Evolutionary conservation across 2,113 vertebrate genomes (phyloP).

Genomic region (Phoenicopterus ruber): DNA sequence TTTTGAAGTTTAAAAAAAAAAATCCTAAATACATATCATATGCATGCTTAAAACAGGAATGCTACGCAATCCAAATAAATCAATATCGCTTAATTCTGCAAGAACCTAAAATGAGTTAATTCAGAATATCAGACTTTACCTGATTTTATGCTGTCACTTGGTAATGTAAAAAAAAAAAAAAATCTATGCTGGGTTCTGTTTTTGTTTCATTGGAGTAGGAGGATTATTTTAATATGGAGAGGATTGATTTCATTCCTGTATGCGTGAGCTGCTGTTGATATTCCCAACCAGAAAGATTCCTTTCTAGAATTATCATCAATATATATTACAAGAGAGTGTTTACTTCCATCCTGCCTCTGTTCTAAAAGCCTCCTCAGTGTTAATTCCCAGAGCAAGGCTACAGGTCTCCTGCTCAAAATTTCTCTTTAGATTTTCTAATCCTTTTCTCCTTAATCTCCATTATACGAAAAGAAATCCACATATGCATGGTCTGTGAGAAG

Average conservation of each 20-base stretch:
- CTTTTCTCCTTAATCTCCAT: conserved; percentile 56
- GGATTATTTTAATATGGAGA: conserved; percentile 43
- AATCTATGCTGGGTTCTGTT: neutral
- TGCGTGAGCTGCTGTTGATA: conserved; percentile 15
- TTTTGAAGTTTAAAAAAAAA: neutral
- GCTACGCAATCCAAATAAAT: neutral
- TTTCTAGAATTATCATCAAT: conserved; percentile 57
- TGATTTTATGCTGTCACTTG: neutral
- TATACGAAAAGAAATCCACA: conserved; percentile 16
- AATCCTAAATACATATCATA: neutral
- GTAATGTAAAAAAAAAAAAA: neutral
- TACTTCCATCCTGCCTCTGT: conserved; percentile 26
- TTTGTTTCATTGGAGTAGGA: conserved; percentile 9
- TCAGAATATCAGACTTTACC: neutral
- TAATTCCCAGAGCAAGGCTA: conserved; percentile 51
- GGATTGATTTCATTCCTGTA: conserved; percentile 21
- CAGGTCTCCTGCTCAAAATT: conserved; percentile 56
- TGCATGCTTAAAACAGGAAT: neutral
- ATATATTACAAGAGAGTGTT: conserved; percentile 14
- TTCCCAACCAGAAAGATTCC: conserved; percentile 35
- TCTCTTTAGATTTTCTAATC: conserved; percentile 52
- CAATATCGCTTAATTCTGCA: neutral
- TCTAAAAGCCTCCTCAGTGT: conserved; percentile 27
- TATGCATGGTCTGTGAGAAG: conserved; percentile 21
- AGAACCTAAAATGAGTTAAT: neutral